phyloP scores from a whole-genome alignment of 1,140 invertebrate genomes.

The Neuroterus valhalla region DNA sequence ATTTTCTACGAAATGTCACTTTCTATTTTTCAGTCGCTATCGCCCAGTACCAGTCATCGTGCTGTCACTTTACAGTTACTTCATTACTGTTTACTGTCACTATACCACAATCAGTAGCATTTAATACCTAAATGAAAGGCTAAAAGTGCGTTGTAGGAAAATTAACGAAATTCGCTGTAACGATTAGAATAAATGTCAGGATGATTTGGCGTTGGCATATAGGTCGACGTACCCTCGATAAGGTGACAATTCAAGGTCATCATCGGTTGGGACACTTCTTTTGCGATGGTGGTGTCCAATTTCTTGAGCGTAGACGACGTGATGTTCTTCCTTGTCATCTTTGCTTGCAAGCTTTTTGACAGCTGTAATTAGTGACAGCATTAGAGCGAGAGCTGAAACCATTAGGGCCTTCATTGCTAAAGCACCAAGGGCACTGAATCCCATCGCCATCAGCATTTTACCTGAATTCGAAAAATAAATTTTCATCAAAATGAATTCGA shows the following conservation, averaged over 20 bases:
- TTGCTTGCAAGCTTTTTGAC: constrained; percentile 82
- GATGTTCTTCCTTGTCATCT: constrained; percentile 79
- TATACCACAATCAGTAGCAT: constrained; percentile 13
- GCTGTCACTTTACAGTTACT: constrained; percentile 45
- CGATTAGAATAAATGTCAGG: constrained; percentile 11
- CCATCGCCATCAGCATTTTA: constrained; percentile 82
- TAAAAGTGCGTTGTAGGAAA: background rate
- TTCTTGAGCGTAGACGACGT: constrained; percentile 82
- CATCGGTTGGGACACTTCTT: constrained; percentile 66
- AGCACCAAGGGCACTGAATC: constrained; percentile 82
- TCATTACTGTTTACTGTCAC: constrained; percentile 30
- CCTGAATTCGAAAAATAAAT: constrained; percentile 48
- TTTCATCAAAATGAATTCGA: too few species aligned
- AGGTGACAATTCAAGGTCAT: constrained; percentile 67
- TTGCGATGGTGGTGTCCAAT: constrained; percentile 78
- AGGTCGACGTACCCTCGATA: constrained; percentile 75
- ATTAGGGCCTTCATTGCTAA: constrained; percentile 83
- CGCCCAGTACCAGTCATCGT: constrained; percentile 43
- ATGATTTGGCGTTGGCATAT: constrained; percentile 33
- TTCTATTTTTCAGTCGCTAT: constrained; percentile 49
- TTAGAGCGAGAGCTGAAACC: constrained; percentile 81
- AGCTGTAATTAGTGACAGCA: constrained; percentile 83
- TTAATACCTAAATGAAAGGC: background rate
- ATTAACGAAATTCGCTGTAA: constrained; percentile 13
- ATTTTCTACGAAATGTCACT: constrained; percentile 35